Evolutionary conservation across 2,888 invertebrate genomes (phyloP).

Genomic region (Ellobium chinense): DNA sequence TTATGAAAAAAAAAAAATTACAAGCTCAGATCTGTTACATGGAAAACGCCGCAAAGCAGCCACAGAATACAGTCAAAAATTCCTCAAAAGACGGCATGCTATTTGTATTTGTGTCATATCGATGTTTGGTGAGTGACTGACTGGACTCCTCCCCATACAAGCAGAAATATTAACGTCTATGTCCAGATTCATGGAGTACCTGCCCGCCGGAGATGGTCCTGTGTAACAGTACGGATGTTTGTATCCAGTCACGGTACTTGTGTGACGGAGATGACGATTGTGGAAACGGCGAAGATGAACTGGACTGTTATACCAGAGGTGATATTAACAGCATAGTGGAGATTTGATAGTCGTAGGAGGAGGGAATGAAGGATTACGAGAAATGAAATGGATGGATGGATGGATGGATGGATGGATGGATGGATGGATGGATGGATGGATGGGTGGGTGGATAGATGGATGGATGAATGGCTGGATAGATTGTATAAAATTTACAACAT

Average conservation of each 20-base stretch:
- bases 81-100: too few relatives aligned
- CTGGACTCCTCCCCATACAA: neutral
- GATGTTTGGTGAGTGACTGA: too few relatives aligned
- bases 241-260: conserved; percentile 62
- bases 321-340: neutral
- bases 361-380: neutral
- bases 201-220: neutral
- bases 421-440: neutral
- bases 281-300: conserved; percentile 82
- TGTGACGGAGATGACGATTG: conserved; percentile 94
- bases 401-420: neutral
- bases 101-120: too few relatives aligned
- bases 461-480: neutral
- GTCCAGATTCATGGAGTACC: neutral
- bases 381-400: neutral
- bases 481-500: too few relatives aligned
- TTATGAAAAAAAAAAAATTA: too few relatives aligned
- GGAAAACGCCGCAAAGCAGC: too few relatives aligned
- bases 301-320: conserved; percentile 63
- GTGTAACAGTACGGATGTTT: conserved; percentile 57
- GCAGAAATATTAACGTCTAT: neutral
- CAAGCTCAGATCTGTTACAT: too few relatives aligned
- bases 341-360: neutral
- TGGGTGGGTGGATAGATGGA: neutral
- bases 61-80: too few relatives aligned